Percentiles rank a stretch among this genome's conserved stretches.
Evolutionary conservation across 2,113 vertebrate species (phyloP).

Genomic region (Hoplias malabaricus): DNA sequence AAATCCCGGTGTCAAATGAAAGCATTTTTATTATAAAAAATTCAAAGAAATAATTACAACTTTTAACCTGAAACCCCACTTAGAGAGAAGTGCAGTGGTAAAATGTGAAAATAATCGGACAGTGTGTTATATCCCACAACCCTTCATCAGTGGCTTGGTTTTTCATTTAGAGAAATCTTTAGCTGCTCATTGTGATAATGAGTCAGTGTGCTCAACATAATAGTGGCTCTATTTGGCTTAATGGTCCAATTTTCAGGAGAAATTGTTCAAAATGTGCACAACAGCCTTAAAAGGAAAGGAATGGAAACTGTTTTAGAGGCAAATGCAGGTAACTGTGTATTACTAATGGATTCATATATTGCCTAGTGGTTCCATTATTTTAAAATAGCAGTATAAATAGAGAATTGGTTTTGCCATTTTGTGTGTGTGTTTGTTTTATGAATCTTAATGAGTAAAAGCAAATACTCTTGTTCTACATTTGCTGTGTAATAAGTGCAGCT

Average conservation of each 20-base stretch:
- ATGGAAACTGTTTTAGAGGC: conserved; percentile 15
- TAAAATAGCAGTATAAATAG: background rate
- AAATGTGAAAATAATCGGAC: background rate
- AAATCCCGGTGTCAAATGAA: too few species aligned
- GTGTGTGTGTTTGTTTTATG: background rate
- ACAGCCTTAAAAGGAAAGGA: background rate
- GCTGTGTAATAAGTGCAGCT: background rate
- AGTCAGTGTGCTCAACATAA: background rate
- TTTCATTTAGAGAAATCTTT: background rate
- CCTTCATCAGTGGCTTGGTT: background rate
- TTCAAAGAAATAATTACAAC: too few species aligned
- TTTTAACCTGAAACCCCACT: background rate
- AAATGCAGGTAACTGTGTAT: background rate
- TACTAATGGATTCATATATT: background rate
- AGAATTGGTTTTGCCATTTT: background rate
- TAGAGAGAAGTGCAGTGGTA: background rate
- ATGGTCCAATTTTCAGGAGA: background rate
- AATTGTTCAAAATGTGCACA: conserved; percentile 16
- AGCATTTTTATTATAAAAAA: too few species aligned
- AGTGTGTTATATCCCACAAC: background rate
- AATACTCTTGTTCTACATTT: background rate
- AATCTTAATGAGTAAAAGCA: conserved; percentile 4
- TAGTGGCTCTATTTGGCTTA: background rate
- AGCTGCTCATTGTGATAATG: background rate
- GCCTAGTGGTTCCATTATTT: background rate